Evolutionary conservation across 2,113 vertebrate genomes (phyloP), one percentile per base, ranked within the genome.

Genomic region (Engraulis encrasicolus): DNA sequence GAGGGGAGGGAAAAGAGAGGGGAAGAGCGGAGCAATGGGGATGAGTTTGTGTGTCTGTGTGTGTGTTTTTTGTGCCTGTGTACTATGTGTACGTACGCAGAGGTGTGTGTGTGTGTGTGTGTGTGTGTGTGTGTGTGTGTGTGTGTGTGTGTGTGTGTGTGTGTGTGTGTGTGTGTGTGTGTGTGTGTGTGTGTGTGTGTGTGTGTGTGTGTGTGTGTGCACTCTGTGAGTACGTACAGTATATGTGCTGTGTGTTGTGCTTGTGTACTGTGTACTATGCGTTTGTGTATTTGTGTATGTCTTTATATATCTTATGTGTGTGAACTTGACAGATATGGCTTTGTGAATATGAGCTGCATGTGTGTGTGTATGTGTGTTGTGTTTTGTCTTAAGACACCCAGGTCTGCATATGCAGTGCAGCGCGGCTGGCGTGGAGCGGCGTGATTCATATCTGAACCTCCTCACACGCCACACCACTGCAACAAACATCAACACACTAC

Each of bases 381-480:
- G n/a, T 66, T 17, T 12, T 12, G 27, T 27, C 27, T 23, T n/a
- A 23, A 20, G n/a, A 66, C n/a, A 23, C 11, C 66, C 15, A 3
- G 40, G 40, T 45, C 40, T 36, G 27, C 27, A 14, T 17, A 74
- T 74, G 31, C 31, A 14, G 66, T 74, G 27, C 66, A 34, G 66
- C 31, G 31, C 66, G 34, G 31, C 66, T 14, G 31, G 66, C n/a
- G n/a, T n/a, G 27, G 31, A 23, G 17, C 27, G 27, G 66, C 66
- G 31, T 74, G 66, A 74, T 74, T 74, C 66, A 74, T 74, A 36
- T 74, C 27, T 74, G 23, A 74, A 74, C 66, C 66, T 74, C 34
- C 34, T 74, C 27, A 74, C 34, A 31, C 27, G 14, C 27, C 66
- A 15, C 66, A 34, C 66, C 31, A 36, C 66, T 74, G 66, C 15